Conservation (phyloP, 2,888 invertebrate species). For the Lymantria monacha region DNA sequence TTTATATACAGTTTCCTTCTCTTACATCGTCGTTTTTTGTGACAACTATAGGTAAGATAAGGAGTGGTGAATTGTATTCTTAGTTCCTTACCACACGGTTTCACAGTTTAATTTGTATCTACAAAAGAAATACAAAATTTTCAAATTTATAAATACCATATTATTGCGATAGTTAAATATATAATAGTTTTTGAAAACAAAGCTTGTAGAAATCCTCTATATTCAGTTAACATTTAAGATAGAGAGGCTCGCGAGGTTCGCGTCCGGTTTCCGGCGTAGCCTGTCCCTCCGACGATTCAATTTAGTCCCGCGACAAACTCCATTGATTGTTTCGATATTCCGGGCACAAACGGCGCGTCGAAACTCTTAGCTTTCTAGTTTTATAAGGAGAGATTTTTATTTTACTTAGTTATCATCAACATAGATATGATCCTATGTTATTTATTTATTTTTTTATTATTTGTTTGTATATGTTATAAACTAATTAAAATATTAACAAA, state of each 20-base stretch:
- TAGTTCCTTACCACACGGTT: too few relatives aligned
- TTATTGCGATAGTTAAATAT: too few relatives aligned
- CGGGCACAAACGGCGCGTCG: slow-evolving; percentile 55
- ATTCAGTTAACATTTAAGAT: slow-evolving; percentile 51
- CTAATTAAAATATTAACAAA: too few relatives aligned
- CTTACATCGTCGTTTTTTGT: too few relatives aligned
- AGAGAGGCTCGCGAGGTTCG: slow-evolving; percentile 53
- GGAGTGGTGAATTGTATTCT: too few relatives aligned
- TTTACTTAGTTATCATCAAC: slow-evolving; percentile 29
- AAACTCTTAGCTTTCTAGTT: slow-evolving; percentile 42
- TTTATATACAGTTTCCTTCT: too few relatives aligned
- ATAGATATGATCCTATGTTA: slow-evolving; percentile 10
- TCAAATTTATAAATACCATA: too few relatives aligned
- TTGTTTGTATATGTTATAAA: too few relatives aligned
- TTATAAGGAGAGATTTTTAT: slow-evolving; percentile 35
- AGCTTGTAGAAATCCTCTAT: slow-evolving; percentile 22
- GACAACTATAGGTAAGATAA: too few relatives aligned
- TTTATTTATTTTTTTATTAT: slow-evolving; percentile 2
- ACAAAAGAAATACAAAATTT: too few relatives aligned
- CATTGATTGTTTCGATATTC: slow-evolving; percentile 80
- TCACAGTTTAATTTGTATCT: too few relatives aligned
- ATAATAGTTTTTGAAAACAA: slow-evolving; percentile 22
- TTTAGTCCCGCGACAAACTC: slow-evolving; percentile 73
- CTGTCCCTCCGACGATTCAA: slow-evolving; percentile 65
- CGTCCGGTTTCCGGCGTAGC: slow-evolving; percentile 68